Evolutionary conservation across 2,888 invertebrate species (phyloP), one percentile per base, ranked within the genome.

Genomic region (Protodeltote pygarga): DNA sequence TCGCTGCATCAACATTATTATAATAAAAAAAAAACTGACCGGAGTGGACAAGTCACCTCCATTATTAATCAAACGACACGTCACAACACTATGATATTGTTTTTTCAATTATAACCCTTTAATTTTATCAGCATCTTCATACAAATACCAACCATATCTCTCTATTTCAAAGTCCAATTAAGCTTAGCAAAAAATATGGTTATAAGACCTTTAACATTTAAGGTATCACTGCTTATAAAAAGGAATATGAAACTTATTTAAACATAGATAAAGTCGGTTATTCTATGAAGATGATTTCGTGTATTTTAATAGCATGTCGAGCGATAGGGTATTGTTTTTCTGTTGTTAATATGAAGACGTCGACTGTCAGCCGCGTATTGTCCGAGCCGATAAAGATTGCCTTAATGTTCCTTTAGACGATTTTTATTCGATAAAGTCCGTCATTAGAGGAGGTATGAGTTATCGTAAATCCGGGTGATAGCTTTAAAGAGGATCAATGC

Each of bases 81-180:
- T 91, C 92, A 92, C 83, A 91, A 91, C 90, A 91, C 84, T 84
- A 83, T 83, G 87, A 91, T 90, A 89, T 85, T 80, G 83, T 88
- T 84, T 86, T n/a, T 84, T 87, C 85, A 85, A 85, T 87, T 85
- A 85, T 79, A 86, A 86, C 89, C 85, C 85, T 83, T 89, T 87
- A 76, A 23, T 77, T 80, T 77, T 60, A 49, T 19, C 20, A 19
- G 15, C 4, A 5, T 10, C 9, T 3, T 3, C 17, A 37, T 19
- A 17, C 2, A 2, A 77, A 72, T 55, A 37, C n/a, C 1, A 50
- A 68, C 64, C 38, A 34, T 65, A 64, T 0, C 0, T 0, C 2
- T 1, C 0, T 0, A 0, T 0, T 0, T 6, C 37, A 69, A 38
- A 50, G 44, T 32, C 23, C 1, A 54, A 40, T 48, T 59, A 73